phyloP scores from a whole-genome alignment of 2,113 vertebrate species.

The Triplophysa rosa region DNA sequence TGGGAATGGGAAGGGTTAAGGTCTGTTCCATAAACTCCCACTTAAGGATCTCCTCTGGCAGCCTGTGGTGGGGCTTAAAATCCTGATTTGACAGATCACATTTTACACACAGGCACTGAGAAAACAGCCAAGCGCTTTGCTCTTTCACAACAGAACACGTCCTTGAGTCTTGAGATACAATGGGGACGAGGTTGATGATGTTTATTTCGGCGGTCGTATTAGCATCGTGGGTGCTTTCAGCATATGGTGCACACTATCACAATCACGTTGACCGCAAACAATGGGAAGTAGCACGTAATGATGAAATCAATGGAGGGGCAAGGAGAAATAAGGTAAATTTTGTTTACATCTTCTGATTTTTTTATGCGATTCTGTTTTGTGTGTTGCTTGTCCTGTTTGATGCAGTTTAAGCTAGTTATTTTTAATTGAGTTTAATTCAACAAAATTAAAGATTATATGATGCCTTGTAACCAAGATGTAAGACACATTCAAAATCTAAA shows the following conservation, averaged over 20 bases:
- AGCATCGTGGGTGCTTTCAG: conserved; percentile 75
- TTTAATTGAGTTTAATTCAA: background rate
- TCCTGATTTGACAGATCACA: conserved; percentile 86
- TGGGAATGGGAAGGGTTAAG: conserved; percentile 88
- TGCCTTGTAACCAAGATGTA: too few species aligned
- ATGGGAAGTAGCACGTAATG: conserved; percentile 52
- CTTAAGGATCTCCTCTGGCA: conserved; percentile 81
- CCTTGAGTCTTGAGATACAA: conserved; percentile 62
- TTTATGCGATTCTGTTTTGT: conserved; percentile 7
- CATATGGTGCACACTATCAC: conserved; percentile 52
- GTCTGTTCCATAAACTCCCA: conserved; percentile 80
- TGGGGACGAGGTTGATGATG: conserved; percentile 74
- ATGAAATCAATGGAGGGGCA: conserved; percentile 53
- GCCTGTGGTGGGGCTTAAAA: conserved; percentile 90
- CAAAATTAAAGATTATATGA: background rate
- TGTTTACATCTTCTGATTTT: background rate
- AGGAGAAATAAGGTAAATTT: conserved; percentile 67
- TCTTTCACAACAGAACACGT: conserved; percentile 62
- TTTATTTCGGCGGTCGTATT: conserved; percentile 75
- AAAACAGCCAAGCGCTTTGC: conserved; percentile 69
- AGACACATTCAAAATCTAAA: background rate
- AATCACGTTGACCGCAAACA: conserved; percentile 50
- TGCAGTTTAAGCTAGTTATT: background rate
- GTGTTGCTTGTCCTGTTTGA: background rate
- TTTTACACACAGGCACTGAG: conserved; percentile 80